Evolutionary conservation across 2,113 vertebrate genomes (phyloP).

Genomic region (Isurus oxyrinchus): DNA sequence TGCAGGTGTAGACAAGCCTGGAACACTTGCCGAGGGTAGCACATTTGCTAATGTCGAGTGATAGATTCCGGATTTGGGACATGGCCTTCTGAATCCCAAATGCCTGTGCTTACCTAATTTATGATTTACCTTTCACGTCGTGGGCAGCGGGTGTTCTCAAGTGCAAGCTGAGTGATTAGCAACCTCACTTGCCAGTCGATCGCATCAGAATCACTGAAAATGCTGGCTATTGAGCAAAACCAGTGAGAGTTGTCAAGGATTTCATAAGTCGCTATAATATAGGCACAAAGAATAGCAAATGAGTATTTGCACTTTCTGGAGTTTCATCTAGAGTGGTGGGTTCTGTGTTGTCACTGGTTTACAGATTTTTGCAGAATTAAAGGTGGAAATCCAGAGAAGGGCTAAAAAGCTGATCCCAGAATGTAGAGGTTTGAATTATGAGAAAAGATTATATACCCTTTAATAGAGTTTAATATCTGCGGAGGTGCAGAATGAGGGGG

Average conservation of each 20-base stretch:
- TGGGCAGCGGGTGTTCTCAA: not conserved
- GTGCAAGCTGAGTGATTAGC: not conserved
- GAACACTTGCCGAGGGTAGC: not conserved
- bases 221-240: not conserved
- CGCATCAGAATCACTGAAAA: not conserved
- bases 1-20: not conserved
- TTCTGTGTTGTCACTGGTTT: not conserved
- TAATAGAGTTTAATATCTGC: not conserved
- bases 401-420: not conserved
- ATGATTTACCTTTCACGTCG: not conserved
- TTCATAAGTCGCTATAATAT: not conserved
- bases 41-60: not conserved
- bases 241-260: not conserved
- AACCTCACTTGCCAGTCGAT: not conserved
- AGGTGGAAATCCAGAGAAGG: not conserved
- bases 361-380: not conserved
- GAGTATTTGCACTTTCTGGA: not conserved
- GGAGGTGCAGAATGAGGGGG: not conserved
- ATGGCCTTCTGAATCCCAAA: not conserved
- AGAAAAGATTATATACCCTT: not conserved
- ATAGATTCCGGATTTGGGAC: not conserved
- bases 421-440: not conserved
- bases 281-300: not conserved
- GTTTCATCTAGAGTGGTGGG: not conserved
- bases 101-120: not conserved